A percentile compares a stretch with the other conserved stretches of the same genome.
These are phyloP conservation scores for Odontamblyopus lacepedii DNA, from an alignment of 2,797 vertebrate genomes.

Conservation along the genomic window DNA sequence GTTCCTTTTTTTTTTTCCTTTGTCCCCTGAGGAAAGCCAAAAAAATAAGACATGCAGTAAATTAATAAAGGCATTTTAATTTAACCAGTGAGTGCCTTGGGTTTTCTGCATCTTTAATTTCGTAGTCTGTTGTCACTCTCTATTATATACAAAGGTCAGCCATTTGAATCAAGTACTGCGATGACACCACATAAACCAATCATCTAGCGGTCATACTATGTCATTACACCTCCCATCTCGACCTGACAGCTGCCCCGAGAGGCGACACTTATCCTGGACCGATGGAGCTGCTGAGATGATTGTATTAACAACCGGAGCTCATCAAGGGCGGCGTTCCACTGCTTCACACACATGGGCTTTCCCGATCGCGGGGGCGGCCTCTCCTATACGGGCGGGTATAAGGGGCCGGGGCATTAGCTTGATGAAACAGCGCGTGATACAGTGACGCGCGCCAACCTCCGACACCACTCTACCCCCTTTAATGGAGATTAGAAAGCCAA, in stretches of 20 bases:
- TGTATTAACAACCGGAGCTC: constrained; percentile 64
- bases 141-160: too few relatives aligned
- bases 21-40: too few relatives aligned
- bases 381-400: constrained; percentile 25
- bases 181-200: too few relatives aligned
- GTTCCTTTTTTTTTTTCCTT: too few relatives aligned
- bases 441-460: constrained; percentile 61
- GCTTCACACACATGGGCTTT: constrained; percentile 16
- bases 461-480: constrained; percentile 68
- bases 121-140: too few relatives aligned
- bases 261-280: constrained; percentile 33
- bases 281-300: constrained; percentile 52
- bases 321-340: constrained; percentile 62
- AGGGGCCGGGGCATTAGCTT: constrained; percentile 73
- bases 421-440: constrained; percentile 70
- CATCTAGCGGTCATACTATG: not conserved
- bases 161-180: not conserved
- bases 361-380: constrained; percentile 34
- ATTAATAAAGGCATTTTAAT: too few relatives aligned
- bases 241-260: not conserved
- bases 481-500: constrained; percentile 70
- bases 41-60: too few relatives aligned
- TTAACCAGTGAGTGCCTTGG: too few relatives aligned
- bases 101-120: too few relatives aligned
- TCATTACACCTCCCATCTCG: not conserved